Base-by-base conservation (phyloP, 2,888 invertebrate genomes). In the Laspeyria flexula region DNA sequence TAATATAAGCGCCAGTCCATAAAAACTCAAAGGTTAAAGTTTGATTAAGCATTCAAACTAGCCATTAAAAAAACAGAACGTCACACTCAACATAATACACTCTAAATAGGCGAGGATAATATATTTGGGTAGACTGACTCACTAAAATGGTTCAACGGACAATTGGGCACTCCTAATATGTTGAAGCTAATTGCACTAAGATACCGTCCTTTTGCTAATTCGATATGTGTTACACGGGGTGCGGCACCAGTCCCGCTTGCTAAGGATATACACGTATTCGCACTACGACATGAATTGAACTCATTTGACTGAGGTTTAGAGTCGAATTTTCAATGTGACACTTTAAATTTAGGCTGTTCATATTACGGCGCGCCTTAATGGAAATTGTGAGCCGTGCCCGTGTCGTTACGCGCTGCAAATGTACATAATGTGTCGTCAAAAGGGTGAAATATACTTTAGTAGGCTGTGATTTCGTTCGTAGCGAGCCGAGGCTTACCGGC, bases 341-440 rank as follows among this genome's bases (percentile, higher is more conserved):
- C 38, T 73, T 67, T 55, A 77, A 80, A 77, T 84, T 88, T 83
- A 71, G 79, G 85, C 73, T 70, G 73, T 87, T 88, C 71, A 78
- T 78, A 74, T 75, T 73, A 75, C 72, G 75, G 66, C 65, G 65
- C 60, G 69, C 76, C 81, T 81, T 91, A 90, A 91, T 91, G 90
- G 91, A 91, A 90, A 91, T 90, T 90, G 90, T 88, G 86, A 89
- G 85, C 89, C 88, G 86, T 80, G 88, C 90, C 90, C 83, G 86
- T 85, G 88, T 87, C 89, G 88, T 90, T 88, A 90, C 87, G 84
- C 86, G 85, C 88, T 88, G 87, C 87, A 86, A 91, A 92, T 87
- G 90, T 91, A 90, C 85, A 86, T 90, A 91, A 90, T 91, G 88
- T 88, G 89, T 91, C 90, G 88, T 90, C 90, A 90, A 90, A 91